phyloP scores from a whole-genome alignment of 2,888 invertebrate species.

The Microctonus brassicae region DNA sequence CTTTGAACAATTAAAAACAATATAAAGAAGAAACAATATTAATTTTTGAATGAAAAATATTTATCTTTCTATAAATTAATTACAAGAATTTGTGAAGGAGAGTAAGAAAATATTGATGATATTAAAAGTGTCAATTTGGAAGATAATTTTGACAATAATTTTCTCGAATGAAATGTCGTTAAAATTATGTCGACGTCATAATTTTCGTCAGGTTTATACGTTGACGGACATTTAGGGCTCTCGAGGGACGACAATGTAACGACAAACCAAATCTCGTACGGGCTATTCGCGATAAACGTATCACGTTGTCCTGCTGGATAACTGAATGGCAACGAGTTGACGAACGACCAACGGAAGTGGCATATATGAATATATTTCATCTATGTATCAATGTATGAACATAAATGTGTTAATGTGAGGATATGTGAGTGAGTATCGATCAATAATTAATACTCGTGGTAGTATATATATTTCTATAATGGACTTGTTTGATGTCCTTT shows the following conservation, averaged over 20 bases:
- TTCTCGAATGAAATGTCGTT: not conserved
- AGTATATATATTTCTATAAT: not conserved
- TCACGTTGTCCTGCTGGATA: slow-evolving; percentile 26
- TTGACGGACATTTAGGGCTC: slow-evolving; percentile 48
- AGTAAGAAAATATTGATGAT: not conserved
- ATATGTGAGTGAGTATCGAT: slow-evolving; percentile 29
- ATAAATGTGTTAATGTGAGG: not conserved
- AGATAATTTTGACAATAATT: not conserved
- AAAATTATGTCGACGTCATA: slow-evolving; percentile 38
- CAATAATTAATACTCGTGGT: slow-evolving; percentile 34
- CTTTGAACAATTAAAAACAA: not conserved
- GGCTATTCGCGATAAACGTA: slow-evolving; percentile 32
- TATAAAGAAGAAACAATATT: not conserved
- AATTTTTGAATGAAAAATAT: not conserved
- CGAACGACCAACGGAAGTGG: slow-evolving; percentile 32
- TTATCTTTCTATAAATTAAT: not conserved
- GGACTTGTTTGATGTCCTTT: not conserved
- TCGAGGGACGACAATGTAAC: slow-evolving; percentile 48
- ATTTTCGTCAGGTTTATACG: slow-evolving; percentile 22
- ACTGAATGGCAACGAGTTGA: slow-evolving; percentile 33
- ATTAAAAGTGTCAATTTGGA: not conserved
- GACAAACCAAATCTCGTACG: slow-evolving; percentile 31
- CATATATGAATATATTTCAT: too few species aligned
- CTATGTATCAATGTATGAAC: too few species aligned
- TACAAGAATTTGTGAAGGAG: not conserved